phyloP scores from a whole-genome alignment of 1,140 invertebrate species.

The Drosophila eugracilis region DNA sequence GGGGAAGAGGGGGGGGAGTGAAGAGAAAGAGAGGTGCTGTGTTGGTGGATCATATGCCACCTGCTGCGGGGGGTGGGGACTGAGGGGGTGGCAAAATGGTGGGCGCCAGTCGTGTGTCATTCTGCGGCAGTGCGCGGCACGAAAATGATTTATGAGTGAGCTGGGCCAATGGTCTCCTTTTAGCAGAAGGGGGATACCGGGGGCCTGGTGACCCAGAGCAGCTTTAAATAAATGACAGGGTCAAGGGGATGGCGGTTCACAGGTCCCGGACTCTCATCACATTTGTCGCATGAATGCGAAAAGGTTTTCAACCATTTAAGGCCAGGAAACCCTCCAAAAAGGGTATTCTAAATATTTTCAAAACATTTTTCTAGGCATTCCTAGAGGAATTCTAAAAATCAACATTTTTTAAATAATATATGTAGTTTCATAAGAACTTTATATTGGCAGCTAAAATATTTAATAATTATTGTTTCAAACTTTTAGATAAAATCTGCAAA shows the following conservation, averaged over 20 bases:
- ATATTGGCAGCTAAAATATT: no score
- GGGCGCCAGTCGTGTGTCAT: constrained; percentile 66
- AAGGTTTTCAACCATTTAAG: constrained; percentile 62
- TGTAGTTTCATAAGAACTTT: no score
- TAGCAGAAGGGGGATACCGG: background rate
- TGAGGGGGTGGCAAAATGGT: background rate
- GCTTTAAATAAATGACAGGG: constrained; percentile 54
- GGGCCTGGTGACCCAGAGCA: constrained; percentile 18
- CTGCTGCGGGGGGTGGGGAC: constrained; percentile 33
- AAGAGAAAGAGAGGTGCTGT: no score
- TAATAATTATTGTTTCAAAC: no score
- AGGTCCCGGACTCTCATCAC: constrained; percentile 47
- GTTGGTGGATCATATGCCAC: constrained; percentile 41
- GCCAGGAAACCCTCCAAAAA: no score
- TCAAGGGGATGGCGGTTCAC: constrained; percentile 19
- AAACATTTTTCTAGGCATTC: no score
- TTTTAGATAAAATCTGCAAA: no score
- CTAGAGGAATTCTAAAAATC: no score
- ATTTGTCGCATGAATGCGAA: constrained; percentile 61
- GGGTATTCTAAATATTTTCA: no score
- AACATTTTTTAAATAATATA: no score
- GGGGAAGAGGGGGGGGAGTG: background rate
- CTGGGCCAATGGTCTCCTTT: constrained; percentile 20
- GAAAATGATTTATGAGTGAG: constrained; percentile 78
- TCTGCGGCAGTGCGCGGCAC: constrained; percentile 75